phyloP scores from a whole-genome alignment of 1,140 invertebrate species.

The Lysiphlebus fabarum region DNA sequence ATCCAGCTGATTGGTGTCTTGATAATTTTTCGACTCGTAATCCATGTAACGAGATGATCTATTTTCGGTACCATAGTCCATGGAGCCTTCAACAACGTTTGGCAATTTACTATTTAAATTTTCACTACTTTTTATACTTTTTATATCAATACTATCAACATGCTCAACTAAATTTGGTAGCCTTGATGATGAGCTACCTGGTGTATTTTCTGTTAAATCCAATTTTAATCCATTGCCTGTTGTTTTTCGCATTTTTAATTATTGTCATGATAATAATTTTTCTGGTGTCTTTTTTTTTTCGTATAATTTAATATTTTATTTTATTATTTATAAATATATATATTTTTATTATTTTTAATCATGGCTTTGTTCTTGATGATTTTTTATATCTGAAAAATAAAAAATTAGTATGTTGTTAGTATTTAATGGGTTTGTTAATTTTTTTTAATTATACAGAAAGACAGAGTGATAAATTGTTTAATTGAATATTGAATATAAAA shows the following conservation, averaged over 20 bases:
- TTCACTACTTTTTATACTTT: conserved; percentile 39
- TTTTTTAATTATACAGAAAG: no score
- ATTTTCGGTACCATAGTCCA: conserved; percentile 61
- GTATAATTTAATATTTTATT: no score
- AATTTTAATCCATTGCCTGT: conserved; percentile 51
- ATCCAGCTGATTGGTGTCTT: conserved; percentile 31
- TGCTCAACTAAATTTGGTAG: conserved; percentile 53
- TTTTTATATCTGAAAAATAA: no score
- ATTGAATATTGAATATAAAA: no score
- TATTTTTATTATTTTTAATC: no score
- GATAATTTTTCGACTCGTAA: conserved; percentile 41
- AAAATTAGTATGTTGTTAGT: no score
- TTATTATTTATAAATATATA: no score
- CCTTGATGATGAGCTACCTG: conserved; percentile 49
- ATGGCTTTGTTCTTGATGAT: no score
- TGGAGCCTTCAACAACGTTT: conserved; percentile 58
- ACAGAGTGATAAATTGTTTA: no score
- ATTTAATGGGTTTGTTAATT: no score
- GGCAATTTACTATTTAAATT: conserved; percentile 55
- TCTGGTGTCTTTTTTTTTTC: no score
- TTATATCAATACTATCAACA: conserved; percentile 43
- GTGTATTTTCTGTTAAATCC: conserved; percentile 52
- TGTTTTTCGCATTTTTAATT: conserved; percentile 48
- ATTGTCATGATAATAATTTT: conserved; percentile 47
- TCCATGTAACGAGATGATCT: conserved; percentile 53